Evolutionary conservation across 2,888 invertebrate genomes (phyloP), one percentile per base, ranked within the genome.

Genomic region (Coelopa pilipes): DNA sequence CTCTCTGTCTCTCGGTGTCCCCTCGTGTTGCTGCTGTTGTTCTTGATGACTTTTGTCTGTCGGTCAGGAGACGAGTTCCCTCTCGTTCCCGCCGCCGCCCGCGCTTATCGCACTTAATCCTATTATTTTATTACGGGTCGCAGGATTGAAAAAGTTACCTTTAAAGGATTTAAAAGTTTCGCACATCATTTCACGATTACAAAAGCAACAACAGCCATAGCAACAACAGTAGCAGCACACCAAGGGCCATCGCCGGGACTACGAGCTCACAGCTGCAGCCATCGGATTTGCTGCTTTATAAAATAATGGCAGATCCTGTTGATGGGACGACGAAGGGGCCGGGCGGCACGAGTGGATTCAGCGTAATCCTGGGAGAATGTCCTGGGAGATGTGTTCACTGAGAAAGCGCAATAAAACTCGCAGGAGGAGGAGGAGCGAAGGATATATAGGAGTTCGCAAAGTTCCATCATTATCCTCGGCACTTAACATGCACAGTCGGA

Each of bases 51-150:
- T 65, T 47, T 65, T 65, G 65, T 65, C 46, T 65, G 45, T 34
- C 65, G 10, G 19, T 17, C 7, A 46, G 45, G 65, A 5, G 19
- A 17, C 17, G n/a, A 7, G 4, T 34, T 34, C 72, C 70, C 65
- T 75, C 69, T 71, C 49, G 55, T 15, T 67, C 19, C 46, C 24
- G 49, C n/a, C 45, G 21, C 65, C 65, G n/a, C 21, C 19, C 11
- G 45, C 45, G 17, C 45, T 57, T n/a, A 76, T 75, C 74, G 76
- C 70, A 77, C 78, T 79, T 80, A 81, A 81, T 81, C 80, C 80
- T 79, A 80, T 81, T 81, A 81, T 79, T 81, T 81, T 81, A 81
- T 80, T 81, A 81, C 78, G 78, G 24, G 70, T 70, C 49, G 70
- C 49, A 59, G 76, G 76, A 79, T 80, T 78, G 77, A 77, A 78